These are phyloP conservation scores for Aporrectodea caliginosa DNA, from an alignment of 1,140 invertebrate species.

Conservation along the genomic window DNA sequence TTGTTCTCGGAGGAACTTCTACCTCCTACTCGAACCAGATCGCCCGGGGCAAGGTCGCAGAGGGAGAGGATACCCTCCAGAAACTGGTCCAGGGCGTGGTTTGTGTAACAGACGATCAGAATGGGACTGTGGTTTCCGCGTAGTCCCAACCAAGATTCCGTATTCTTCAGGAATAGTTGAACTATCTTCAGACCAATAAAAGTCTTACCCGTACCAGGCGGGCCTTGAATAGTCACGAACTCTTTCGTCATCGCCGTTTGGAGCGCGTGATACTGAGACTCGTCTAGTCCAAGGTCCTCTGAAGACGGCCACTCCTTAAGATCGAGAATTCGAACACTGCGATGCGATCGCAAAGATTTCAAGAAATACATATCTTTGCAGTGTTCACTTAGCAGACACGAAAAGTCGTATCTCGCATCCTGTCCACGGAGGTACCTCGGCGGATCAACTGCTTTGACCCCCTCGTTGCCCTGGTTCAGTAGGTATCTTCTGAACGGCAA, in stretches of 20 bases:
- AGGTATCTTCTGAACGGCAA: constrained; percentile 41
- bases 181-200: constrained; percentile 68
- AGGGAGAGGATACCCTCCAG: constrained; percentile 63
- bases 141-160: constrained; percentile 13
- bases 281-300: constrained; percentile 48
- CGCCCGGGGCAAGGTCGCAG: constrained; percentile 39
- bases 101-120: constrained; percentile 77
- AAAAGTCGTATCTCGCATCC: neutral
- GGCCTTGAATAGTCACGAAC: constrained; percentile 64
- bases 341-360: neutral
- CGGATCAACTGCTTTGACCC: neutral
- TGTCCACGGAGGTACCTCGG: neutral
- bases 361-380: neutral
- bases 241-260: constrained; percentile 47
- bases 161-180: constrained; percentile 55
- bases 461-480: neutral
- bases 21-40: constrained; percentile 69
- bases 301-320: constrained; percentile 41
- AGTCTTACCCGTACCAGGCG: constrained; percentile 77
- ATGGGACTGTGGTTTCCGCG: constrained; percentile 58
- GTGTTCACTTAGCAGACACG: neutral
- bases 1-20: constrained; percentile 62
- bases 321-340: constrained; percentile 24
- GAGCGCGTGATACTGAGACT: constrained; percentile 48
- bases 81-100: constrained; percentile 85